A percentile compares a stretch with the other conserved stretches of the same genome.
Evolutionary conservation across 2,888 invertebrate genomes (phyloP).

Genomic region (Ellobium chinense): DNA sequence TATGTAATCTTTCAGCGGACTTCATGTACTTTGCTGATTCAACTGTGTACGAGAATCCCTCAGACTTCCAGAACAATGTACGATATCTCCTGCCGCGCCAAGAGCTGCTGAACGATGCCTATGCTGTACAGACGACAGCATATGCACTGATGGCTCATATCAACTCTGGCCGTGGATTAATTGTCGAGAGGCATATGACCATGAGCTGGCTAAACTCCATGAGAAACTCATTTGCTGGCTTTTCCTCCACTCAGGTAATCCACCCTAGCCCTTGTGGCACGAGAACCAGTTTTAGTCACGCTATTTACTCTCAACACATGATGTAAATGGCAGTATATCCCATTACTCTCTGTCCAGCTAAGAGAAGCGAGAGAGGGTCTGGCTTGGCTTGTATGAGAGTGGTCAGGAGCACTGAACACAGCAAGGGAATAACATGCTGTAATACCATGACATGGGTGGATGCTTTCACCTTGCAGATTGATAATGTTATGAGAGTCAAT

Average conservation of each 20-base stretch:
- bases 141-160: constrained; percentile 92
- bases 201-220: constrained; percentile 77
- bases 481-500: too few relatives aligned
- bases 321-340: too few relatives aligned
- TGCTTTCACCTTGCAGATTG: too few relatives aligned
- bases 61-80: constrained; percentile 73
- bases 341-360: too few relatives aligned
- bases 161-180: constrained; percentile 54
- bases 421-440: too few relatives aligned
- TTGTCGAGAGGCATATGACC: constrained; percentile 68
- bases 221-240: constrained; percentile 76
- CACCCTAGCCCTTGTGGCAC: too few relatives aligned
- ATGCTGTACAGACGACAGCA: constrained; percentile 95
- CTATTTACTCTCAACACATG: too few relatives aligned
- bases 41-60: constrained; percentile 69
- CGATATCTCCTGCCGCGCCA: constrained; percentile 92
- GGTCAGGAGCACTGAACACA: too few relatives aligned
- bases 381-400: too few relatives aligned
- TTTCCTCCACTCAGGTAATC: constrained; percentile 74
- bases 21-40: constrained; percentile 75
- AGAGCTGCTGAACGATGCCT: constrained; percentile 88
- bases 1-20: constrained; percentile 62
- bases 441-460: too few relatives aligned
- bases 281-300: too few relatives aligned
- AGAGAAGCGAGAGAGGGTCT: too few relatives aligned